Base-by-base conservation (phyloP, 2,797 vertebrate genomes). In the Syndactyla subalaris region DNA sequence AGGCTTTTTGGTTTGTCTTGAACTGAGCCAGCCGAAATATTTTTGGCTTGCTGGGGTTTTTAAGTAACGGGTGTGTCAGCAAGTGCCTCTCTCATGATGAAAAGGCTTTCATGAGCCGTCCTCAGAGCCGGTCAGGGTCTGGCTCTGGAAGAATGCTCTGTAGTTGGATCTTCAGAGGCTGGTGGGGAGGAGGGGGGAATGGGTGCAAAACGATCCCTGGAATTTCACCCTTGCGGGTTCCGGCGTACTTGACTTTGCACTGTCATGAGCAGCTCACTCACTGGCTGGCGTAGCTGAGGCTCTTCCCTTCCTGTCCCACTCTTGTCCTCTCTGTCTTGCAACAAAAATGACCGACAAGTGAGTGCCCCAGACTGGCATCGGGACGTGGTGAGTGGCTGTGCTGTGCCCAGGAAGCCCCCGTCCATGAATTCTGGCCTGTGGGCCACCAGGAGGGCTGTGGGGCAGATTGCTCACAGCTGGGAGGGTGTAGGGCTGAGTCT, bases 11-110 rank as follows among this genome's bases (percentile, higher is more conserved):
- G 66, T 76, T 80, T 77, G 78, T 89, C 39, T 77, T 70, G 73
- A 74, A 80, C 38, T 1, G 3, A 84, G 89, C 58, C 71, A 63
- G 62, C 58, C 2, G 27, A 78, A 94, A 74, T 97, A 95, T 93
- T 96, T 96, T 93, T 78, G 93, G 74, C 90, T 93, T 77, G 52
- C 57, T 95, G 91, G 93, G 93, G 49, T 97, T 95, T 97, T 93
- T 95, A 96, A 96, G 92, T 94, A 78, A 80, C 6, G 95, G 95
- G 95, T 94, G 94, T 96, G 95, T 91, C 93, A 80, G 84, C 79
- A 66, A 93, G 94, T 83, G 94, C 80, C 49, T 88, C 82, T 88
- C 34, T 67, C 65, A 59, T 92, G 90, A 92, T 95, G 92, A 94
- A 86, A 95, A 91, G 71, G 67, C 89, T 93, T 86, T 80, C 73